Evolutionary conservation across 2,888 invertebrate genomes (phyloP).

Genomic region (Diachrysia chrysitis): DNA sequence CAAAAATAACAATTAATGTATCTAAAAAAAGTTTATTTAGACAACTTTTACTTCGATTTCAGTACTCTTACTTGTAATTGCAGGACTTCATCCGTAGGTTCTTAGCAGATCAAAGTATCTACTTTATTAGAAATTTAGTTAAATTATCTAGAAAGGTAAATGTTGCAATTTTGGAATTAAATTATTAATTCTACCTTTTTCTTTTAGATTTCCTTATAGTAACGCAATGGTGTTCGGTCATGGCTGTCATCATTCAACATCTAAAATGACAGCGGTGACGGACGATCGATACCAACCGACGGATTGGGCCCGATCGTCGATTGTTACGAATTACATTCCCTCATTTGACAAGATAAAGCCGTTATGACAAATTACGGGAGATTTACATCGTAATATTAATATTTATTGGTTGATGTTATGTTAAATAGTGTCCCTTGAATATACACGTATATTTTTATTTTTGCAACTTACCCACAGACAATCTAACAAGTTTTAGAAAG

Average conservation of each 20-base stretch:
- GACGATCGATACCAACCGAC: constrained; percentile 76
- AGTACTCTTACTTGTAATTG: too few relatives aligned
- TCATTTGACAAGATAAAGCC: constrained; percentile 72
- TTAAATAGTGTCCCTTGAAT: constrained; percentile 17
- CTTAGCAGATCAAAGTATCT: too few relatives aligned
- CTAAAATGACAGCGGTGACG: constrained; percentile 79
- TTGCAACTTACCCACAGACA: too few relatives aligned
- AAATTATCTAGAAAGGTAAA: too few relatives aligned
- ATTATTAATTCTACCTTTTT: too few relatives aligned
- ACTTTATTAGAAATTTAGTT: too few relatives aligned
- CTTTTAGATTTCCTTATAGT: not conserved
- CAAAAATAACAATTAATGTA: too few relatives aligned
- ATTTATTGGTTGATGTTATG: constrained; percentile 21
- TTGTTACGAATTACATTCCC: constrained; percentile 71
- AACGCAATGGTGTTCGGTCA: constrained; percentile 61
- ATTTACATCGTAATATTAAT: constrained; percentile 54
- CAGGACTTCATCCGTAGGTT: too few relatives aligned
- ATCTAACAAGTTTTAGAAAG: too few relatives aligned
- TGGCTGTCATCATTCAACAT: constrained; percentile 74
- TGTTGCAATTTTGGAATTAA: too few relatives aligned
- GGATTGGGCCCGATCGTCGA: constrained; percentile 71
- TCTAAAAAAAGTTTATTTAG: too few relatives aligned
- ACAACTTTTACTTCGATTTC: too few relatives aligned
- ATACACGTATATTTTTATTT: not conserved
- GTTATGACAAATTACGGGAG: constrained; percentile 72